Evolutionary conservation across 1,140 invertebrate genomes (phyloP).

Genomic region (Dreissena rostriformis): DNA sequence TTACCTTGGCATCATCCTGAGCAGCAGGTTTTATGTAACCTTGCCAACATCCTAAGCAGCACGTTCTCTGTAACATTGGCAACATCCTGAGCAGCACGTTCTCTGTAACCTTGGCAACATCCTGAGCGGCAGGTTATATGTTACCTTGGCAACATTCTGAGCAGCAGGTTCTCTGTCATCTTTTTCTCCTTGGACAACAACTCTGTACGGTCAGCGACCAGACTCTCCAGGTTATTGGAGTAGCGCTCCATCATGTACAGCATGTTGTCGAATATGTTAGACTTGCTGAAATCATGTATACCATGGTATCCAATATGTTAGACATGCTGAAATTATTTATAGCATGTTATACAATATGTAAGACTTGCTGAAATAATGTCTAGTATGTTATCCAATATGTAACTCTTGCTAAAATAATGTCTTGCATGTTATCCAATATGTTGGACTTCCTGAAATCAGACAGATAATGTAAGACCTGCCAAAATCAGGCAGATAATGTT

Average conservation of each 20-base stretch:
- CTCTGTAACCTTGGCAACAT: too few species aligned
- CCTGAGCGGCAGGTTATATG: too few species aligned
- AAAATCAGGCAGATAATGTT: too few species aligned
- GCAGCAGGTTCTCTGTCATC: slow-evolving; percentile 95
- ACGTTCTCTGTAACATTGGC: slow-evolving; percentile 76
- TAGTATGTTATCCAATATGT: slow-evolving; percentile 91
- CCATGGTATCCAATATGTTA: slow-evolving; percentile 95
- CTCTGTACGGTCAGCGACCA: slow-evolving; percentile 94
- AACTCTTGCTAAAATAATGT: slow-evolving; percentile 74
- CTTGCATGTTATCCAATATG: too few species aligned
- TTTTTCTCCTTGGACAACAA: slow-evolving; percentile 96
- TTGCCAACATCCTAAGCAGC: slow-evolving; percentile 88
- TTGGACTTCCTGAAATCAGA: too few species aligned
- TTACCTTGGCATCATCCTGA: slow-evolving; percentile 92
- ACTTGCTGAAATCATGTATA: too few species aligned
- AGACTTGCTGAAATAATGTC: slow-evolving; percentile 85
- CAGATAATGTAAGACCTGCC: too few species aligned
- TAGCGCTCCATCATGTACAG: slow-evolving; percentile 98
- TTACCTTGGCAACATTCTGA: slow-evolving; percentile 71
- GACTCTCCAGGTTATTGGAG: slow-evolving; percentile 95
- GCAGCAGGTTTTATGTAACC: slow-evolving; percentile 82
- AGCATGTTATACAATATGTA: not conserved
- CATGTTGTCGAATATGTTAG: slow-evolving; percentile 84
- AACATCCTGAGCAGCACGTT: too few species aligned
- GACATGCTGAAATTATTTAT: slow-evolving; percentile 86